Percentiles rank a stretch among this genome's conserved stretches.
Evolutionary conservation across 2,797 vertebrate species (phyloP).

Genomic region (Hephaestus fuliginosus): DNA sequence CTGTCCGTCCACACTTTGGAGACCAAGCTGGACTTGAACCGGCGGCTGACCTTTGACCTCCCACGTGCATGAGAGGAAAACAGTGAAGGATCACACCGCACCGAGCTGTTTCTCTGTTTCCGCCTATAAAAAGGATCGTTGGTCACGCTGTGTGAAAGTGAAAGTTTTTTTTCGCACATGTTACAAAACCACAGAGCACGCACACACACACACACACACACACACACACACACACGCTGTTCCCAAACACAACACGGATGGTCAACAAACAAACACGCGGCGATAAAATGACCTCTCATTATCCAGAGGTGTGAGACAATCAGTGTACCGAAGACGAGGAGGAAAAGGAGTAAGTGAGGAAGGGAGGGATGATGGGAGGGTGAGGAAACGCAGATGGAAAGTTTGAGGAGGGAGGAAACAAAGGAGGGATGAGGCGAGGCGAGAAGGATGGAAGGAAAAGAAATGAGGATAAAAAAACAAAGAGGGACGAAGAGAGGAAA

Average conservation of each 20-base stretch:
- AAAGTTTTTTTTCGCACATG: conserved; percentile 10
- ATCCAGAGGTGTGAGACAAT: conserved; percentile 34
- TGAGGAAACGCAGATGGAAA: too few relatives aligned
- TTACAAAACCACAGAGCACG: neutral
- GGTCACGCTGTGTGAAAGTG: conserved; percentile 48
- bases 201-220: conserved; percentile 18
- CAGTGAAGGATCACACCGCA: neutral
- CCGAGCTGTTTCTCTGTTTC: neutral
- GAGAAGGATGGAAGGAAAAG: neutral
- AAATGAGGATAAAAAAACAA: neutral
- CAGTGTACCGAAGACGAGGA: too few relatives aligned
- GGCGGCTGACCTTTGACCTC: neutral
- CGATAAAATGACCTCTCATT: conserved; percentile 46
- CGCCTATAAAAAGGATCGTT: conserved; percentile 23
- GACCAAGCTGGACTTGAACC: too few relatives aligned
- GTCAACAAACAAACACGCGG: conserved; percentile 47
- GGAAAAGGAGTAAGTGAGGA: too few relatives aligned
- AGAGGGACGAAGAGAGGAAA: neutral
- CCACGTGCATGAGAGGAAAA: neutral
- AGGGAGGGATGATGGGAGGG: too few relatives aligned
- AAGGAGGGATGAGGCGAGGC: neutral
- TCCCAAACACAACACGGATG: conserved; percentile 30
- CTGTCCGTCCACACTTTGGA: too few relatives aligned
- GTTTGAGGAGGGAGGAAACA: too few relatives aligned
- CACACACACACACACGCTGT: conserved; percentile 13